phyloP scores from a whole-genome alignment of 2,888 invertebrate genomes.

The Drosophila maculinotata region DNA sequence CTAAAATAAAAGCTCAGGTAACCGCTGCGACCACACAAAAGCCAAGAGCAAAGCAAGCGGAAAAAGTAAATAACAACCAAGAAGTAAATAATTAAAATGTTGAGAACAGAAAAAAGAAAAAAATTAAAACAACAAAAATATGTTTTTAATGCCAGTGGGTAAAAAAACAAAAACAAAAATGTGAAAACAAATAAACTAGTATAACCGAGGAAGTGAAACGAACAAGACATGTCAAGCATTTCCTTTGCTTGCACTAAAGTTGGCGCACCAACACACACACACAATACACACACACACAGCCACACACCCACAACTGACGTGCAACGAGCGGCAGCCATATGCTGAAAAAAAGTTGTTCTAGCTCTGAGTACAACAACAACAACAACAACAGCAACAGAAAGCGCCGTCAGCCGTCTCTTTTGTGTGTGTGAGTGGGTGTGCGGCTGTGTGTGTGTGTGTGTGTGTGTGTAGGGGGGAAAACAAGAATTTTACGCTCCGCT shows the following conservation, averaged over 20 bases:
- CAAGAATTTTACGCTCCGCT: constrained; percentile 64
- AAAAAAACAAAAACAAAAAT: constrained; percentile 33
- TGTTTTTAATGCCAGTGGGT: constrained; percentile 45
- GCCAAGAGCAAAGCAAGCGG: constrained; percentile 18
- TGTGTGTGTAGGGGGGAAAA: constrained; percentile 40
- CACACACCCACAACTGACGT: constrained; percentile 36
- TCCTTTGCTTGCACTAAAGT: constrained; percentile 64
- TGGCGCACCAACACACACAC: constrained; percentile 34
- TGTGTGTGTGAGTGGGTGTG: constrained; percentile 9
- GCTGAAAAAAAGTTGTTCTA: constrained; percentile 58
- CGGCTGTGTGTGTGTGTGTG: constrained; percentile 8
- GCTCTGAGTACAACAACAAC: constrained; percentile 40
- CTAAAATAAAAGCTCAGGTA: constrained; percentile 15
- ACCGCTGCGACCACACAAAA: constrained; percentile 9
- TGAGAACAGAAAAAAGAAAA: constrained; percentile 14
- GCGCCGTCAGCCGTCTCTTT: constrained; percentile 30
- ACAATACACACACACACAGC: constrained; percentile 10
- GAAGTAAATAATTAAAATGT: constrained; percentile 57
- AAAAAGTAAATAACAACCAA: constrained; percentile 52
- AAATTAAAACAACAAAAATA: constrained; percentile 16
- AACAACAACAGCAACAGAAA: constrained; percentile 37
- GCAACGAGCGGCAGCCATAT: constrained; percentile 59
- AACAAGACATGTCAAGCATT: constrained; percentile 74
- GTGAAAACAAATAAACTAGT: constrained; percentile 41
- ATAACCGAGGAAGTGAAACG: constrained; percentile 49